Base-by-base conservation (phyloP, 2,888 invertebrate species). In the Nysson spinosus region DNA sequence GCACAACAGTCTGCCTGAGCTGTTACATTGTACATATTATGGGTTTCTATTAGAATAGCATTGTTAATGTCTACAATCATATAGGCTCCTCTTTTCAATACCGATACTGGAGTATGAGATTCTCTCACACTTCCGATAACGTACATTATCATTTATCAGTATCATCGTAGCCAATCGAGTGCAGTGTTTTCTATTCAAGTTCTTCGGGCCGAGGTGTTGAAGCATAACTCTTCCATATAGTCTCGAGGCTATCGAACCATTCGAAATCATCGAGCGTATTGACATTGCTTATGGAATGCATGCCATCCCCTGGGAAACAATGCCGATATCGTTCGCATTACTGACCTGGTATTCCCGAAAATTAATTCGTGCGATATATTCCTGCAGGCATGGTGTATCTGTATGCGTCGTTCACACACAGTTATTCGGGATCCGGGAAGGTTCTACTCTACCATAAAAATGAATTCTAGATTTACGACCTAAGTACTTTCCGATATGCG, bases 121-220 rank as follows among this genome's bases (percentile, higher is more conserved):
- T 55, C 42, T 11, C 32, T 17, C n/a, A 32, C 17, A n/a, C 4
- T 22, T 35, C 26, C 12, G 70, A 65, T 60, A 69, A 65, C 55
- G 50, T 55, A 65, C 39, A 61, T 63, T 69, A 69, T 69, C 64
- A 69, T 54, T 65, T 69, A 61, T 52, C 65, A 46, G 34, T 20
- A 19, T 32, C 35, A 54, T 24, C 20, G 16, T 34, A 43, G 43
- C 20, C 55, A 47, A 42, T 42, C 46, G 52, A 39, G 46, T 44
- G 26, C 49, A 40, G 57, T 17, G 50, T 47, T n/a, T n/a, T 40
- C 56, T 20, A 65, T 60, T 43, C 44, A 34, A 30, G 64, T 37
- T 64, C 35, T 52, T 52, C 35, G 32, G 26, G 12, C 9, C 28
- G 20, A 52, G n/a, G 16, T 60, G 51, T 46, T 49, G 39, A 39